Base-by-base conservation (phyloP, 1,140 invertebrate species). In the Ectropis grisescens region DNA sequence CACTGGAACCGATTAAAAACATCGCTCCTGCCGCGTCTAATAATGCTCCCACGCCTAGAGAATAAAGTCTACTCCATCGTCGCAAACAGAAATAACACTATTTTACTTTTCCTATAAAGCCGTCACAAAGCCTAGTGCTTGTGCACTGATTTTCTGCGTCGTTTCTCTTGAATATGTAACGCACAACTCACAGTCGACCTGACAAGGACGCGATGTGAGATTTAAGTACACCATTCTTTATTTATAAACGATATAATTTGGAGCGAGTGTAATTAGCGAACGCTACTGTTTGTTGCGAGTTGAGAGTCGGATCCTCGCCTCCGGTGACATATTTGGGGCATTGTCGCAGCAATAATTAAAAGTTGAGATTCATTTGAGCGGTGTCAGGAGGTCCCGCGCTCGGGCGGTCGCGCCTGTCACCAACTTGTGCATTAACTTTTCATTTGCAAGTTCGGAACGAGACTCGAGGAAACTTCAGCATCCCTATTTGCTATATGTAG, bases 391-490 rank as follows among this genome's bases (percentile, higher is more conserved):
- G 43, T 47, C 41, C 50, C 36, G 46, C 37, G 40, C 33, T 16
- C 33, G 4, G 6, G 40, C 49, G 44, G 37, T 40, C 46, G 44
- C 55, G 37, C 37, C 51, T 62, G 60, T 62, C 58, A 50, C 25
- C 47, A 66, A 66, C 45, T 66, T 60, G 43, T 37, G 47, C 65
- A 59, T 68, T 71, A 68, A 68, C 60, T 68, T 71, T 68, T 68
- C 61, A 71, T 71, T 71, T 71, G 51, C 58, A 68, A 68, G 49
- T 68, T 71, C 48, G 42, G 33, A 53, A 47, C 47, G 53, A 58
- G 56, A 45, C 49, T 43, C 40, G 46, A 37, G 13, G 27, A 22
- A 55, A 59, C 56, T 60, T 58, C 33, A 44, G 33, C 37, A 42
- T 53, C 45, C 42, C 33, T 31, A 54, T 41, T 51, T 40, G 34